Base-by-base conservation (phyloP, 2,113 vertebrate genomes). In the Prinia subflava region DNA sequence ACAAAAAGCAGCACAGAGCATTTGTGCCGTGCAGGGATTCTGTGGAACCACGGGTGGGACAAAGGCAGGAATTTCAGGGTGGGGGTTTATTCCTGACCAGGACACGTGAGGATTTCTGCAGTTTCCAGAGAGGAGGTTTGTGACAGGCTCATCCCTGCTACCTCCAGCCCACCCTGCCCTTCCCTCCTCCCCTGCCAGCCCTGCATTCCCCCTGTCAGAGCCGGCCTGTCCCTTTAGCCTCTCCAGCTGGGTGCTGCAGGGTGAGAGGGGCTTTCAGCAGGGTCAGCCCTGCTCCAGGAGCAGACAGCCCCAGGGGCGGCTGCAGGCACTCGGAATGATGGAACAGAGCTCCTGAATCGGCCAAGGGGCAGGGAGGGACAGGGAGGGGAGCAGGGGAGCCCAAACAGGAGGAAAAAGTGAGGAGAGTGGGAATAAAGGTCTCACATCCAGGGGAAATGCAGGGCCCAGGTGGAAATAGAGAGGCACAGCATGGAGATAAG, bases 1-100 rank as follows among this genome's bases (percentile, higher is more conserved):
- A 78, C 85, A 90, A 37, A 80, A 94, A 95, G 73, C 83, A 93
- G 83, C 47, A 92, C 89, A 87, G 75, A 82, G 41, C 60, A 44
- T 60, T 62, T 46, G 82, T 23, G 64, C 85, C 69, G 24, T 41
- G 84, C 33, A 92, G 52, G 44, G 44, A 57, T 41, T 19, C 60
- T 68, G 49, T 71, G 87, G 42, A 73, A 64, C 31, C 76, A 70
- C 76, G 49, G 60, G 46, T 75, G 87, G 86, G 93, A 90, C 93
- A 83, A 37, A 74, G 44, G 63, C 0, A 49, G 25, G 49, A 52
- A 92, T 78, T 63, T 9, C 35, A 35, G 39, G 21, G 15, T 46
- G 56, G 27, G 37, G 27, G 41, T 4, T 93, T 15, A 21, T 15
- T 83, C 62, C 49, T 67, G 63, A 41, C 7, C 81, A 71, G 49